Conservation (phyloP, 2,113 vertebrate species). For the Leptodactylus fuscus region DNA sequence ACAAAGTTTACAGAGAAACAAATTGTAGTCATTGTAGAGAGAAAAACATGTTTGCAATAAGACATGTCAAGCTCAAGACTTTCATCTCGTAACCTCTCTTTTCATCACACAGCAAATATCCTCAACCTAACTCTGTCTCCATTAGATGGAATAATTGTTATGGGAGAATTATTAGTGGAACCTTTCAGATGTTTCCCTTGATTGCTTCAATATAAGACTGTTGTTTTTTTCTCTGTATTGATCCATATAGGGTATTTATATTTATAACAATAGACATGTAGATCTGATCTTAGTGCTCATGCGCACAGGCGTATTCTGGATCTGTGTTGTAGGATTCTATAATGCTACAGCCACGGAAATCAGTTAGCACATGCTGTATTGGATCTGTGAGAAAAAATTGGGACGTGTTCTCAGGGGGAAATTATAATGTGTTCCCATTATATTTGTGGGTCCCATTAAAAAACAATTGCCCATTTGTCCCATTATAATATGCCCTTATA, state of each 20-base stretch:
- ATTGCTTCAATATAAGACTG: constrained; percentile 5
- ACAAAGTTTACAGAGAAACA: background rate
- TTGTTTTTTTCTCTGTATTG: background rate
- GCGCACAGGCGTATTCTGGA: too few species aligned
- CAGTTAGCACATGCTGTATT: too few species aligned
- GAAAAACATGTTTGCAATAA: constrained; percentile 22
- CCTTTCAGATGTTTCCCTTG: background rate
- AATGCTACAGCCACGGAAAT: too few species aligned
- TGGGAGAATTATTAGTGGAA: background rate
- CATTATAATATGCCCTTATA: too few species aligned
- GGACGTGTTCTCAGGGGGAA: too few species aligned
- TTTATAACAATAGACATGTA: background rate
- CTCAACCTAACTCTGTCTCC: constrained; percentile 9
- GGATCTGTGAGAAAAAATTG: too few species aligned
- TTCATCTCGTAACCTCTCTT: constrained; percentile 18
- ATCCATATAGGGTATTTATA: background rate
- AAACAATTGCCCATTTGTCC: too few species aligned
- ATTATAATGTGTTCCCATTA: too few species aligned
- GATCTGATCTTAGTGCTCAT: too few species aligned
- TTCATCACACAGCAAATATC: constrained; percentile 8
- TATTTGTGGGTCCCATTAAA: too few species aligned
- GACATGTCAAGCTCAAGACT: constrained; percentile 10
- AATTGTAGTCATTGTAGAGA: background rate
- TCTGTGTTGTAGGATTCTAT: too few species aligned
- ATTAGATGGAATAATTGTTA: constrained; percentile 10